Evolutionary conservation across 1,140 invertebrate genomes (phyloP), one percentile per base, ranked within the genome.

Genomic region (Drosophila gunungcola): DNA sequence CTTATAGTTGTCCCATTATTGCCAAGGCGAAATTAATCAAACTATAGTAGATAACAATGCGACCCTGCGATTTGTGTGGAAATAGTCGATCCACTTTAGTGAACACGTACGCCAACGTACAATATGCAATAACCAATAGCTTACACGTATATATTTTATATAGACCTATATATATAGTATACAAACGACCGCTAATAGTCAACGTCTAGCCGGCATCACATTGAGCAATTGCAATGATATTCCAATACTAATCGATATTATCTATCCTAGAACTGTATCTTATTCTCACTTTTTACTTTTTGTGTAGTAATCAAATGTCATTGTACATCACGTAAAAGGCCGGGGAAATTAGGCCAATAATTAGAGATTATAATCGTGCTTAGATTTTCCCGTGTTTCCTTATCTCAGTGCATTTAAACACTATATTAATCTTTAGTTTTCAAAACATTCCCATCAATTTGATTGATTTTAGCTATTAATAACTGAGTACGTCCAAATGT

Each of bases 401-500:
- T 64, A 25, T 21, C 55, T 21, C 55, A 38, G 9, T 16, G 42
- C 43, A 61, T 21, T 54, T 46, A 3, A 21, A n/a, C n/a, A 25
- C 13, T 25, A 25, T 16, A 29, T 43, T 27, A 61, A 63, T 75
- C 45, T 58, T 41, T 25, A 56, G 39, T 63, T 53, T 41, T 38
- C 16, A 41, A 49, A 75, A 54, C 52, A 63, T 16, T 39, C 39
- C 42, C 57, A 49, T 64, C 78, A 72, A 69, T 70, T 62, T 21
- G 25, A 61, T 76, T 72, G 61, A 72, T 60, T 80, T 69, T 11
- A 53, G 34, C 16, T 41, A 45, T 55, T 64, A 43, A 16, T 52
- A 74, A 65, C 56, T 13, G 48, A 70, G 42, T 52, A 65, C 80
- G 75, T 83, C 64, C 75, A 83, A n/a, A n/a, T n/a, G n/a, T n/a